A percentile compares a stretch with the other conserved stretches of the same genome.
Evolutionary conservation across 92 coral and sea anemone genomes (phyloP).

Genomic region (Epizoanthus ramosus): DNA sequence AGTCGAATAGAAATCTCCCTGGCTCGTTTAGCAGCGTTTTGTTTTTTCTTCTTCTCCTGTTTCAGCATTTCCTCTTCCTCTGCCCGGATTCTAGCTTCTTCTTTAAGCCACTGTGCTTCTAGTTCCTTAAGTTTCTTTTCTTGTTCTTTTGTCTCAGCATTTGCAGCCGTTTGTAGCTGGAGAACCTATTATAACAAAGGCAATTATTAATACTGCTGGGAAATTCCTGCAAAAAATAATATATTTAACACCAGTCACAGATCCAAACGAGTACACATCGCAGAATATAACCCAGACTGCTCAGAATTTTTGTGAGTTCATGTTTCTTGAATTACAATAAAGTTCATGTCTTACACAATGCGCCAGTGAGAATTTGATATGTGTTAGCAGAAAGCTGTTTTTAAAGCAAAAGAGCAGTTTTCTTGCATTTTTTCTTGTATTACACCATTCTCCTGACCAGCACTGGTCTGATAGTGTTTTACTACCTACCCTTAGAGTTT

Average conservation of each 20-base stretch:
- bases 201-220: background rate
- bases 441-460: too few species aligned
- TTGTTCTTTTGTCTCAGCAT: constrained; percentile 75
- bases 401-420: too few species aligned
- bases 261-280: too few species aligned
- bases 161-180: constrained; percentile 86
- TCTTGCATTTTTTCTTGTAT: too few species aligned
- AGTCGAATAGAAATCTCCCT: constrained; percentile 89
- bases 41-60: constrained; percentile 81
- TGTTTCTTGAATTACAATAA: too few species aligned
- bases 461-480: background rate
- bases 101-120: constrained; percentile 97
- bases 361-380: too few species aligned
- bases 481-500: constrained; percentile 77
- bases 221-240: too few species aligned
- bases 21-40: constrained; percentile 86
- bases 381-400: too few species aligned
- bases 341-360: too few species aligned
- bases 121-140: constrained; percentile 83
- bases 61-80: constrained; percentile 89
- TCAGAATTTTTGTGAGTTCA: too few species aligned
- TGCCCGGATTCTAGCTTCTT: constrained; percentile 81
- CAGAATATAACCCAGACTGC: too few species aligned
- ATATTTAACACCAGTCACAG: too few species aligned
- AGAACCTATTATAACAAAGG: constrained; percentile 58